phyloP scores from a whole-genome alignment of 2,888 invertebrate genomes.

The Ophion slaviceki region DNA sequence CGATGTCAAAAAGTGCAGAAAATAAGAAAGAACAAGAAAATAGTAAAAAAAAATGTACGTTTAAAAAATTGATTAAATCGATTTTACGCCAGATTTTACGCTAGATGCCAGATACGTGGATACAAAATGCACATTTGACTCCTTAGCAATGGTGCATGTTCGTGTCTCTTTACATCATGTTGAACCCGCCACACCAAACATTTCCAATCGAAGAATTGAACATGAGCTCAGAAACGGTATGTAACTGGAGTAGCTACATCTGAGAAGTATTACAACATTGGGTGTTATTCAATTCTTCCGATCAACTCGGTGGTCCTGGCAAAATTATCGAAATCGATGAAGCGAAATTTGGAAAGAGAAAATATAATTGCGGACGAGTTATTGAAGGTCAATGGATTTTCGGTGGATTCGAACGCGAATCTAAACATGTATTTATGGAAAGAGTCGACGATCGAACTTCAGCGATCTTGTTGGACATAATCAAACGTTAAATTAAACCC shows the following conservation, averaged over 20 bases:
- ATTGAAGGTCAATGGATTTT: conserved; percentile 21
- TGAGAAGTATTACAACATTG: conserved; percentile 28
- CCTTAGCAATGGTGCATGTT: conserved; percentile 9
- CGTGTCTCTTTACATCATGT: not conserved
- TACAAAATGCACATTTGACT: not conserved
- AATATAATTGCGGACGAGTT: conserved; percentile 10
- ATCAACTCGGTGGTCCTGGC: conserved; percentile 1
- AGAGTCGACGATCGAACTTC: no score
- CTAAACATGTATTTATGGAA: no score
- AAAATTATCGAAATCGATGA: conserved; percentile 55
- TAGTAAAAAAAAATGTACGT: not conserved
- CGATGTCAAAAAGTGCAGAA: no score
- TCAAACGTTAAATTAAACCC: conserved; percentile 66
- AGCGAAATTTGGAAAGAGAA: conserved; percentile 57
- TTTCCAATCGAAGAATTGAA: conserved; percentile 18
- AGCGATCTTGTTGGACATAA: conserved; percentile 56
- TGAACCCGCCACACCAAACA: conserved; percentile 20
- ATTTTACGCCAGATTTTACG: no score
- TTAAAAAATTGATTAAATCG: not conserved
- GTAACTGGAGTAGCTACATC: conserved; percentile 31
- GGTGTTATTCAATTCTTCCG: not conserved
- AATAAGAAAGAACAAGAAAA: not conserved
- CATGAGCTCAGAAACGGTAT: conserved; percentile 10
- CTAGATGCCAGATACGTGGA: not conserved
- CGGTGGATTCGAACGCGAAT: not conserved